Evolutionary conservation across 1,140 invertebrate genomes (phyloP), one percentile per base, ranked within the genome.

Genomic region (Achatina immaculata): DNA sequence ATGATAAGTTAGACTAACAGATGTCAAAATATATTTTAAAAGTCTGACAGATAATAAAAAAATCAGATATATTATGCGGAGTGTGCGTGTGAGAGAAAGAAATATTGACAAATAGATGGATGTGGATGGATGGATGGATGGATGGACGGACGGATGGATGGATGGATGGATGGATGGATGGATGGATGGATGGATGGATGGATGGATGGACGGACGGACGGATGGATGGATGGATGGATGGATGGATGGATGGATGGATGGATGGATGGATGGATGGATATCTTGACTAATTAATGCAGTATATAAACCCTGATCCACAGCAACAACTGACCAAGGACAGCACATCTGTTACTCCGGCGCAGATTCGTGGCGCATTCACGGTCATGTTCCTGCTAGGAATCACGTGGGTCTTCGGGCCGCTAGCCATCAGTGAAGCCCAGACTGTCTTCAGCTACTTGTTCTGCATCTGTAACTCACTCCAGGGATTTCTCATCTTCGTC

Each of bases 301-400:
- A 45, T 45, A 45, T 45, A 45, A 45, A 45, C 24, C 0, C 28
- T 55, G 48, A 21, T 40, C 36, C 21, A 11, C 71, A 80, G 78
- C 68, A 80, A 62, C 78, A 58, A 40, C 4, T 48, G 11, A 78
- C 16, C 19, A 78, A n/a, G 3, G 38, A 68, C 28, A 43, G 62
- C 4, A n/a, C 43, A 1, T 43, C 66, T 2, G 28, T 80, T 21
- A 80, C 78, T 14, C 43, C 68, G 1, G 78, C 78, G 1, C 79
- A 93, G 88, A 90, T 93, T 11, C 90, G 92, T 40, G 93, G 93
- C 19, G 91, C 92, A 16, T 90, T 93, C 68, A 92, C 92, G 0
- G 92, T 93, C 14, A 92, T 93, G 91, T 89, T 93, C 21, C 85
- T 93, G 7, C 87, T 93, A 6, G 93, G 93, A 24, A 87, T 93